phyloP scores from a whole-genome alignment of 2,113 vertebrate species.

The Erpornis zantholeuca region DNA sequence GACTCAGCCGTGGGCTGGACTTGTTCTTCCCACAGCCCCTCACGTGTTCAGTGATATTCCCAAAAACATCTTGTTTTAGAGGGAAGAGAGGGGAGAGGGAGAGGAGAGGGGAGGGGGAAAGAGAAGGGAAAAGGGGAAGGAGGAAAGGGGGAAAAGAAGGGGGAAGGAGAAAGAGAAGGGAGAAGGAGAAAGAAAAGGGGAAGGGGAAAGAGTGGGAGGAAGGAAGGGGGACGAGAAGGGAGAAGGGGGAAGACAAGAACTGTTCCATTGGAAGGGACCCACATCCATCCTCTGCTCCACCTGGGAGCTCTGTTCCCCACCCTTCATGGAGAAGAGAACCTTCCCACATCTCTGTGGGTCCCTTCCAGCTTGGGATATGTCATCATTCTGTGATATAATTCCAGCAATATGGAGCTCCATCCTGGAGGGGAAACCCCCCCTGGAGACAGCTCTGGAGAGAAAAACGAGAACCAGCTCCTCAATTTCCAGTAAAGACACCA shows the following conservation, averaged over 20 bases:
- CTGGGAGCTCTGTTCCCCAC: background rate
- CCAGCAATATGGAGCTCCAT: background rate
- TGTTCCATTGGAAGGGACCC: background rate
- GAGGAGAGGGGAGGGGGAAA: too few species aligned
- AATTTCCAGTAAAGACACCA: background rate
- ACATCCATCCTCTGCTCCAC: background rate
- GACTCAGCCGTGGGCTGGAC: background rate
- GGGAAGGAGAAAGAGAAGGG: accelerated
- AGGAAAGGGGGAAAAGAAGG: too few species aligned
- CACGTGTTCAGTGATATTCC: accelerated
- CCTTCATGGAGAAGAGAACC: background rate
- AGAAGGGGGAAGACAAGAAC: background rate
- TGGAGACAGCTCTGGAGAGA: accelerated
- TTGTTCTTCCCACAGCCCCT: background rate
- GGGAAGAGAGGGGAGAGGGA: too few species aligned
- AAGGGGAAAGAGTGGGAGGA: too few species aligned
- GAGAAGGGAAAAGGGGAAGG: background rate
- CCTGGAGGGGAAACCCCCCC: background rate
- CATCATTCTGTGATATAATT: background rate
- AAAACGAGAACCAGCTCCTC: background rate
- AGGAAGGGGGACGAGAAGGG: too few species aligned
- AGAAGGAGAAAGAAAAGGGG: background rate
- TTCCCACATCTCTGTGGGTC: background rate
- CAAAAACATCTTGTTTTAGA: background rate
- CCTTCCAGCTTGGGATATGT: background rate